These are phyloP conservation scores for Rhinopithecus roxellana DNA, from an alignment of 2,113 vertebrate species.

Conservation along the genomic window DNA sequence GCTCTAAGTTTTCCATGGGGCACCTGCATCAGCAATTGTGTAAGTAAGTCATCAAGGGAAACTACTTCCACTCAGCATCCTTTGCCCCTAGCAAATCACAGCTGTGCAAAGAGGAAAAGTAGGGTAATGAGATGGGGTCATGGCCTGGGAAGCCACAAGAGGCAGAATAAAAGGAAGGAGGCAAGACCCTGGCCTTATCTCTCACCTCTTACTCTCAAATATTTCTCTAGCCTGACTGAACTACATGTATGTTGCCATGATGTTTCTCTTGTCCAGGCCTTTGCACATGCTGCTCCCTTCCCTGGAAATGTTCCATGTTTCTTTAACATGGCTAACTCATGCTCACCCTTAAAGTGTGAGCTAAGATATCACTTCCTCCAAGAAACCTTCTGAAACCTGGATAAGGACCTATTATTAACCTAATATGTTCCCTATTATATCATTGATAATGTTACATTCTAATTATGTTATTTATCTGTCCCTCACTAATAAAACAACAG, in stretches of 20 bases:
- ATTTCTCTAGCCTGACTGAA: not conserved
- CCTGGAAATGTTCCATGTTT: not conserved
- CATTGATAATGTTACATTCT: not conserved
- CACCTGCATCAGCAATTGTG: conserved; percentile 67
- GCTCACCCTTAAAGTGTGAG: not conserved
- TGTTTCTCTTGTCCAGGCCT: not conserved
- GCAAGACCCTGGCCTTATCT: not conserved
- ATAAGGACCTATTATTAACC: too few species aligned
- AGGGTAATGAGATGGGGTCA: not conserved
- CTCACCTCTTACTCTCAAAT: not conserved
- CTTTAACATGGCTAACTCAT: not conserved
- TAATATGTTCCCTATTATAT: not conserved
- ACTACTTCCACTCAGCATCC: conserved; percentile 29
- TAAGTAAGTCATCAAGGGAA: conserved; percentile 64
- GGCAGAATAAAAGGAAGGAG: not conserved
- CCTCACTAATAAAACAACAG: not conserved
- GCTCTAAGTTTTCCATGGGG: conserved; percentile 66
- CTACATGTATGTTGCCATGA: too few species aligned
- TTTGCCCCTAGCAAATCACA: conserved; percentile 58
- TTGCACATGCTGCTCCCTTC: not conserved
- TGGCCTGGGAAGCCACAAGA: not conserved
- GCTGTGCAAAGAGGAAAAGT: conserved; percentile 24
- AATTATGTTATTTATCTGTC: not conserved
- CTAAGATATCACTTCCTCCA: not conserved
- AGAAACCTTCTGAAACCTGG: not conserved